phyloP scores from a whole-genome alignment of 2,113 vertebrate genomes.

The Ellobius talpinus region DNA sequence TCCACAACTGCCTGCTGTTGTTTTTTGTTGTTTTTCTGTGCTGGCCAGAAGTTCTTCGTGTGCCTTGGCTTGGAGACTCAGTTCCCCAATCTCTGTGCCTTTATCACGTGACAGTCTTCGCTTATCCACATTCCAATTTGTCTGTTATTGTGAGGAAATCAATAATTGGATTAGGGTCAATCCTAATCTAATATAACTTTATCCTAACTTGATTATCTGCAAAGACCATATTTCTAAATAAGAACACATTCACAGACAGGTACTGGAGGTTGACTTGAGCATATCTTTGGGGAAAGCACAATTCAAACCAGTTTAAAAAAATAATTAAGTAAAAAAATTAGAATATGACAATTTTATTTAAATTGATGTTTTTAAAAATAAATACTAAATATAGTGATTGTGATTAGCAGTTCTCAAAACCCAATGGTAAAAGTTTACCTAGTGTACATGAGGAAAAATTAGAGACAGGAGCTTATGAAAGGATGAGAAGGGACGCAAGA shows the following conservation, averaged over 20 bases:
- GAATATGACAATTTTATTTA: background rate
- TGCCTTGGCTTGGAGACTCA: background rate
- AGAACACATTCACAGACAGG: background rate
- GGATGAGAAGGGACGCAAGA: background rate
- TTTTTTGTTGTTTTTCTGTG: no score
- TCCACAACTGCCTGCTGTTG: background rate
- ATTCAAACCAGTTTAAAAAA: background rate
- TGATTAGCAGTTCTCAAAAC: background rate
- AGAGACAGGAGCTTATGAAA: background rate
- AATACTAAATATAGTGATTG: background rate
- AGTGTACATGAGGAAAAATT: background rate
- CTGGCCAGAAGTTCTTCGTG: background rate
- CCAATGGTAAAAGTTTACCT: background rate
- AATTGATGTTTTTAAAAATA: background rate
- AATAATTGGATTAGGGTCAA: background rate
- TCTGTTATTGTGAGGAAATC: background rate
- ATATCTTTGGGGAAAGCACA: background rate
- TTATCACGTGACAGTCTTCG: background rate
- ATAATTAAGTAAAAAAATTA: background rate
- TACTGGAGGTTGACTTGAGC: background rate
- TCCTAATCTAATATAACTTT: background rate
- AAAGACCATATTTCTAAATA: constrained; percentile 22
- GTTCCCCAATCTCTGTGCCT: background rate
- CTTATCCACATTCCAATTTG: background rate
- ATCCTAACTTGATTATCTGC: background rate